A percentile compares a stretch with the other conserved stretches of the same genome.
These are phyloP conservation scores for Dunckerocampus dactyliophorus DNA, from an alignment of 2,113 vertebrate species.

Conservation along the genomic window DNA sequence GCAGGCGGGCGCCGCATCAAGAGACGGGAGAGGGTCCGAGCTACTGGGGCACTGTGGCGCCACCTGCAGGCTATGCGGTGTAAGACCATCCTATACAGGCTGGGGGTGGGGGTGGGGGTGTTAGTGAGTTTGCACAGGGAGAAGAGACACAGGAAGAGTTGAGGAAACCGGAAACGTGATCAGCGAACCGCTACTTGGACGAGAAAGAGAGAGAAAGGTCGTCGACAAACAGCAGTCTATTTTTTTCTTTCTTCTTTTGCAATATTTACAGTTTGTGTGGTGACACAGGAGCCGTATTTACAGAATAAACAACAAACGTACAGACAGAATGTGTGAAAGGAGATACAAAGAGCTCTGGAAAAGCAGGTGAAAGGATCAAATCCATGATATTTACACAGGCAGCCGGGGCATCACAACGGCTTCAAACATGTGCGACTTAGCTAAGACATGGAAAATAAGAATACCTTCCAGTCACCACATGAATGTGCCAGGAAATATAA, in stretches of 20 bases:
- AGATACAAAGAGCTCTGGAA: conserved; percentile 56
- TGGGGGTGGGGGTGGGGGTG: too few species aligned
- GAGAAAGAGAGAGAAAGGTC: conserved; percentile 8
- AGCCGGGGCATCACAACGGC: too few species aligned
- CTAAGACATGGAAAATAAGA: neutral
- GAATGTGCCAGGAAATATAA: neutral
- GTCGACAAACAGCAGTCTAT: conserved; percentile 44
- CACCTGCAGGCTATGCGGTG: neutral
- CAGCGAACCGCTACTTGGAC: too few species aligned
- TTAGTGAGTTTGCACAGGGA: too few species aligned
- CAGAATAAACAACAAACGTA: conserved; percentile 50
- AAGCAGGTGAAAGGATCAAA: conserved; percentile 2
- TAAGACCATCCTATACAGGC: too few species aligned
- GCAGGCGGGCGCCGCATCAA: neutral
- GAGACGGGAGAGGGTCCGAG: neutral
- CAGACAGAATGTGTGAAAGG: conserved; percentile 30
- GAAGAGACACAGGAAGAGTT: too few species aligned
- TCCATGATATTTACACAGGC: too few species aligned
- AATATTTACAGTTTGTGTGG: conserved; percentile 63
- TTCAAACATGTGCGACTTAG: neutral
- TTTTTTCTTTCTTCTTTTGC: conserved; percentile 32
- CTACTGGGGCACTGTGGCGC: neutral
- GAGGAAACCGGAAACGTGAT: too few species aligned
- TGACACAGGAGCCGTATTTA: conserved; percentile 60
- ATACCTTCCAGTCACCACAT: neutral